Evolutionary conservation across 2,888 invertebrate genomes (phyloP).

Genomic region (Drosophila dives): DNA sequence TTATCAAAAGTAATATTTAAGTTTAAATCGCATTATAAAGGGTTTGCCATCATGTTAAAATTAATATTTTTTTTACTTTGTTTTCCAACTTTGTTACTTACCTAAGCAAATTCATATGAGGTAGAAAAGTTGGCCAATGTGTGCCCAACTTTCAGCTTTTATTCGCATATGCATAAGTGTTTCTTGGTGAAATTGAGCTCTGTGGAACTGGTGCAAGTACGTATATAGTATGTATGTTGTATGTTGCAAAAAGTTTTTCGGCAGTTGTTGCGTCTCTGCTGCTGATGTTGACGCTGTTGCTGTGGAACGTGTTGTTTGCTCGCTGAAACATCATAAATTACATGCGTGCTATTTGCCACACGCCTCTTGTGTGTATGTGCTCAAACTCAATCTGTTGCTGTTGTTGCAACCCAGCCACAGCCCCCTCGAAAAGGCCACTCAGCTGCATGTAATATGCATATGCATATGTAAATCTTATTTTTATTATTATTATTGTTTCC

Average conservation of each 20-base stretch:
- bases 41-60: not conserved
- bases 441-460: slow-evolving; percentile 35
- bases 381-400: slow-evolving; percentile 64
- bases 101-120: not conserved
- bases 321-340: slow-evolving; percentile 81
- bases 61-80: not conserved
- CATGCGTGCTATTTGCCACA: slow-evolving; percentile 77
- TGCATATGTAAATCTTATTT: slow-evolving; percentile 49
- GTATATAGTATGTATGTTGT: slow-evolving; percentile 26
- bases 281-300: slow-evolving; percentile 44
- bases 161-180: slow-evolving; percentile 43
- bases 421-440: not conserved
- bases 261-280: slow-evolving; percentile 30
- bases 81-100: not conserved
- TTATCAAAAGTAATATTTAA: not conserved
- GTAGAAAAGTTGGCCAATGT: slow-evolving; percentile 4
- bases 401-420: not conserved
- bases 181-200: slow-evolving; percentile 28
- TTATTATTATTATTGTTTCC: slow-evolving; percentile 12
- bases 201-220: slow-evolving; percentile 5
- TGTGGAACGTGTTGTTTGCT: slow-evolving; percentile 78
- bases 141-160: slow-evolving; percentile 13
- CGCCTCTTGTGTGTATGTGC: slow-evolving; percentile 75
- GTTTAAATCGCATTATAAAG: not conserved
- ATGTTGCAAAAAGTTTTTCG: slow-evolving; percentile 66